Evolutionary conservation across 2,888 invertebrate species (phyloP).

Genomic region (Lamproptera curius): DNA sequence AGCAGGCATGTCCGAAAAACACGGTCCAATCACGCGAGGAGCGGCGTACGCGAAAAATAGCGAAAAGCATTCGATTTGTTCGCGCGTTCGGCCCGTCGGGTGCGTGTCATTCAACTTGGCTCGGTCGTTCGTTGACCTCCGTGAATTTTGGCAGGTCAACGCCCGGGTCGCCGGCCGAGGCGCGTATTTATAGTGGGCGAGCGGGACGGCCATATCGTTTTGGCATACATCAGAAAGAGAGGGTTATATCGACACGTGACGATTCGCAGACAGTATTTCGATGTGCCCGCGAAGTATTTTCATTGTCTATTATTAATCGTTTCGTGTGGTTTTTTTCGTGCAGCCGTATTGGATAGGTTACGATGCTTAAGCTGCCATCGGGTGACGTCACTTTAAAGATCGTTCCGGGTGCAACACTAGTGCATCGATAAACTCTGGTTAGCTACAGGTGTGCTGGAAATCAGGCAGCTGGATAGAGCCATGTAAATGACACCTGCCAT

Average conservation of each 20-base stretch:
- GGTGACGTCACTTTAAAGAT: no score
- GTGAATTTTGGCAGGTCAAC: constrained; percentile 58
- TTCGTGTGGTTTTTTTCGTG: constrained; percentile 19
- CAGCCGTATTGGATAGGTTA: background rate
- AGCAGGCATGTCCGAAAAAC: no score
- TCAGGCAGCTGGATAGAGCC: no score
- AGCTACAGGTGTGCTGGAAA: no score
- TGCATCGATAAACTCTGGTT: no score
- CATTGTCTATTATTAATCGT: constrained; percentile 35
- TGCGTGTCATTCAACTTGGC: constrained; percentile 41
- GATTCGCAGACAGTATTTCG: constrained; percentile 32
- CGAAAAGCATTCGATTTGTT: constrained; percentile 21
- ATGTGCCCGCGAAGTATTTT: constrained; percentile 31
- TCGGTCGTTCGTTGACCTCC: constrained; percentile 61
- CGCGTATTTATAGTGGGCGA: constrained; percentile 39
- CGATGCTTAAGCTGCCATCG: no score
- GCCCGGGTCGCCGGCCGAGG: constrained; percentile 54
- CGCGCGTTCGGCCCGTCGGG: constrained; percentile 17
- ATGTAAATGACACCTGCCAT: no score
- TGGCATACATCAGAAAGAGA: constrained; percentile 2
- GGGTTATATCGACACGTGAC: constrained; percentile 34
- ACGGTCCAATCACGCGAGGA: constrained; percentile 21
- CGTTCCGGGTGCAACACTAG: no score
- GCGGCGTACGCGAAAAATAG: constrained; percentile 24
- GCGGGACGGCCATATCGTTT: constrained; percentile 24